Conservation (phyloP, 2,797 vertebrate genomes). For the Notoglanidium macrostoma region DNA sequence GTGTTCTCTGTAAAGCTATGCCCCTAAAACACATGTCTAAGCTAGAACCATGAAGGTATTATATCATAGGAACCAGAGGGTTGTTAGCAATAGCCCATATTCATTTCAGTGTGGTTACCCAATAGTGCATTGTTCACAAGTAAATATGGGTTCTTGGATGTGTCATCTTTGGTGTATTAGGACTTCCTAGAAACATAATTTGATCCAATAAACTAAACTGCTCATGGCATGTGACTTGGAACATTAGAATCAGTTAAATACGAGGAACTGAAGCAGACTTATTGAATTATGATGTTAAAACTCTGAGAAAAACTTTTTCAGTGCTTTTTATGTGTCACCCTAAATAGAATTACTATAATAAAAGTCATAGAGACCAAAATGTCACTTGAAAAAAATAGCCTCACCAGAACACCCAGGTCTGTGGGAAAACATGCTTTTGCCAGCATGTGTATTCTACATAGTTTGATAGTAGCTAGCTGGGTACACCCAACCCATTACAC, state of each 20-base stretch:
- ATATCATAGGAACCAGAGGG: background rate
- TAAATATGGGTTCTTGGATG: background rate
- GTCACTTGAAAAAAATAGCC: background rate
- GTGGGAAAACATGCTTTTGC: background rate
- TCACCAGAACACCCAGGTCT: background rate
- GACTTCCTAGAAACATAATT: background rate
- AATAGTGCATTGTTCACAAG: background rate
- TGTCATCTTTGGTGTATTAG: background rate
- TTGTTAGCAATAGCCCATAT: background rate
- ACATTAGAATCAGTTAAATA: background rate
- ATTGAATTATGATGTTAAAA: background rate
- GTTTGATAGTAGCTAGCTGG: background rate
- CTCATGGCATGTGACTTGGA: background rate
- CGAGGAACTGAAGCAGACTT: too few relatives aligned
- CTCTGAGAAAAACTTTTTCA: background rate
- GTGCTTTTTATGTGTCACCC: background rate
- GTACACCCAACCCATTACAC: slow-evolving; percentile 1
- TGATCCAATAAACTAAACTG: background rate
- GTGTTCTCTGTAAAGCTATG: background rate
- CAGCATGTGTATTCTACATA: background rate
- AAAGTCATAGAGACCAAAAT: background rate
- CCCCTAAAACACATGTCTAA: background rate
- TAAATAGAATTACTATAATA: background rate
- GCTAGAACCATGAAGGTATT: slow-evolving; percentile 3
- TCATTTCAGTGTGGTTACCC: background rate